Conservation (phyloP, 1,140 invertebrate species). For the Hylyphantes graminicola region DNA sequence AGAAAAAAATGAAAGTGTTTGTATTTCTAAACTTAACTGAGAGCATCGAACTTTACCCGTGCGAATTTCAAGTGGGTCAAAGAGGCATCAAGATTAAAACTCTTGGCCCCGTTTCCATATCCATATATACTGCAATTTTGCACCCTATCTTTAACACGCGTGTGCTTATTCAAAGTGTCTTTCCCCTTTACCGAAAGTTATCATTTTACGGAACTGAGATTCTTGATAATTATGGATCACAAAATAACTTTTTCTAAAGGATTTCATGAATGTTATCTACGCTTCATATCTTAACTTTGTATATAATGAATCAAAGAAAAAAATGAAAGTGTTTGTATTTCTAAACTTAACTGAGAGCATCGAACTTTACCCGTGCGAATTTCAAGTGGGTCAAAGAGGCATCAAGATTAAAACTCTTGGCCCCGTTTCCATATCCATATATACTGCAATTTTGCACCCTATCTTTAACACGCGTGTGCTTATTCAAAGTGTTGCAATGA, state of each 20-base stretch:
- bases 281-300: too few species aligned
- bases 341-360: neutral
- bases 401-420: conserved; percentile 50
- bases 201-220: too few species aligned
- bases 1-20: too few species aligned
- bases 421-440: conserved; percentile 39
- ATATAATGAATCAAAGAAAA: too few species aligned
- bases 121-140: conserved; percentile 37
- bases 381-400: conserved; percentile 53
- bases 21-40: too few species aligned
- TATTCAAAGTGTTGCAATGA: too few species aligned
- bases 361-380: conserved; percentile 29
- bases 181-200: too few species aligned
- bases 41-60: conserved; percentile 35
- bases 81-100: conserved; percentile 51
- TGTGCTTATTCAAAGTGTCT: neutral
- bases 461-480: conserved; percentile 11
- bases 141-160: conserved; percentile 24
- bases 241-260: too few species aligned
- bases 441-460: conserved; percentile 37
- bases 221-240: too few species aligned
- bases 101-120: conserved; percentile 39
- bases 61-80: conserved; percentile 48
- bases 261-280: too few species aligned
- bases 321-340: too few species aligned